Base-by-base conservation (phyloP, 2,797 vertebrate species). In the Threskiornis aethiopicus region DNA sequence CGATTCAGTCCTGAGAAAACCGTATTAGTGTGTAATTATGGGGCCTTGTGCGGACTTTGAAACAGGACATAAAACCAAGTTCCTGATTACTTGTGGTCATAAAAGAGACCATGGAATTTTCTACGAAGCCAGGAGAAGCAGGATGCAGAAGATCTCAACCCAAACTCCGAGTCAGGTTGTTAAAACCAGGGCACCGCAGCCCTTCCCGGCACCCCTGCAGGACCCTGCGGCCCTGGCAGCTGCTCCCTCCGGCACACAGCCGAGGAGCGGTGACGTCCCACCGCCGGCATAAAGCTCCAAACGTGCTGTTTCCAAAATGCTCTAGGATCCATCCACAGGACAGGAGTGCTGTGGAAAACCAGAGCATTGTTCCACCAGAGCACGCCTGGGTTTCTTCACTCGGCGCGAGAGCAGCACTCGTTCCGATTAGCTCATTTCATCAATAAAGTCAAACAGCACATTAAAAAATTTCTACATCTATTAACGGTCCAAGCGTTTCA, bases 351-450 rank as follows among this genome's bases (percentile, higher is more conserved):
- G 35, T 54, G 71, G 49, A 67, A 82, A 84, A 79, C 31, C 65
- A 61, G 16, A 11, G 15, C 5, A 20, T 11, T 46, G 52, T 4
- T 90, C 57, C 67, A 13, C 4, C 6, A 2, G 49, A 88, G 55
- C 71, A 58, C 2, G 76, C 80, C 95, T 96, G 95, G 79, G 61
- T 78, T 96, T 89, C 83, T 46, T 93, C 90, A 95, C 33, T 21
- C 24, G 3, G 87, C 81, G 2, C 73, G n/a, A 77, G 29, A 35
- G 82, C 59, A 59, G 81, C 10, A 1, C 89, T 87, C 20, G 11
- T 31, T 93, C 87, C 13, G 4, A 87, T 90, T 92, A 96, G 94
- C 89, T 97, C 95, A 94, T 93, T 88, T 79, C 80, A 78, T 72
- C 92, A 79, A 51, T 55, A 58, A 90, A 91, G 67, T n/a, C 93